Percentiles rank a stretch among this genome's conserved stretches.
These are phyloP conservation scores for Chrysolina americana DNA, from an alignment of 2,888 invertebrate genomes.

Conservation along the genomic window DNA sequence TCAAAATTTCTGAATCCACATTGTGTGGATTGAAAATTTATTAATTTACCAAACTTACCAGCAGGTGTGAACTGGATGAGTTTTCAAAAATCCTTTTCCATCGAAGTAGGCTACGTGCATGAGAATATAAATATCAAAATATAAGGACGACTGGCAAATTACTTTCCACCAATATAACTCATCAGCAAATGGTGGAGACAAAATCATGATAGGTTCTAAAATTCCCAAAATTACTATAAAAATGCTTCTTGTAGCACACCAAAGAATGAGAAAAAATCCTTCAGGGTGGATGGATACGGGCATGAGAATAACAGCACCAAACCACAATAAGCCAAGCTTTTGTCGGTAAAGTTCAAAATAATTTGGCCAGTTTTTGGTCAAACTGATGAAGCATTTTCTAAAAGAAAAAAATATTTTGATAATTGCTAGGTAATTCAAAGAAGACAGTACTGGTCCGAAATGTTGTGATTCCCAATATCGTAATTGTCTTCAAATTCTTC, in stretches of 20 bases:
- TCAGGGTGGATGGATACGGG: constrained; percentile 60
- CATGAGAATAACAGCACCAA: constrained; percentile 55
- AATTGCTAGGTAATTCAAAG: neutral
- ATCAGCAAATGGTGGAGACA: constrained; percentile 31
- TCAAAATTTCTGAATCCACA: too few relatives aligned
- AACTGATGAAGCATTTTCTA: constrained; percentile 37
- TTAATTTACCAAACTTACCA: constrained; percentile 36
- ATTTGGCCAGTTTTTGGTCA: constrained; percentile 31
- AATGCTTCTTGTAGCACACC: constrained; percentile 50
- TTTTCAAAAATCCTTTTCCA: constrained; percentile 36
- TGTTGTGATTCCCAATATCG: neutral
- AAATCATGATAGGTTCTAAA: constrained; percentile 29
- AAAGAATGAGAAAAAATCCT: constrained; percentile 57
- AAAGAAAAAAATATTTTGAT: neutral
- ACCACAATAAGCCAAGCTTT: constrained; percentile 53
- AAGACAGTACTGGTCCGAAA: constrained; percentile 10
- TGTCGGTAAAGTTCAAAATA: constrained; percentile 39
- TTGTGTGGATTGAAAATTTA: too few relatives aligned
- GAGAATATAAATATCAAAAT: constrained; percentile 46
- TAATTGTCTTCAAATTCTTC: neutral
- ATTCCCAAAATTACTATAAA: constrained; percentile 33
- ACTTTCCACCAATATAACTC: constrained; percentile 40
- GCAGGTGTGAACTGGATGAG: constrained; percentile 43
- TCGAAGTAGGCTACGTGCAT: constrained; percentile 44
- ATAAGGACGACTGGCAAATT: constrained; percentile 40